phyloP scores from a whole-genome alignment of 2,113 vertebrate species.

The Morone saxatilis region DNA sequence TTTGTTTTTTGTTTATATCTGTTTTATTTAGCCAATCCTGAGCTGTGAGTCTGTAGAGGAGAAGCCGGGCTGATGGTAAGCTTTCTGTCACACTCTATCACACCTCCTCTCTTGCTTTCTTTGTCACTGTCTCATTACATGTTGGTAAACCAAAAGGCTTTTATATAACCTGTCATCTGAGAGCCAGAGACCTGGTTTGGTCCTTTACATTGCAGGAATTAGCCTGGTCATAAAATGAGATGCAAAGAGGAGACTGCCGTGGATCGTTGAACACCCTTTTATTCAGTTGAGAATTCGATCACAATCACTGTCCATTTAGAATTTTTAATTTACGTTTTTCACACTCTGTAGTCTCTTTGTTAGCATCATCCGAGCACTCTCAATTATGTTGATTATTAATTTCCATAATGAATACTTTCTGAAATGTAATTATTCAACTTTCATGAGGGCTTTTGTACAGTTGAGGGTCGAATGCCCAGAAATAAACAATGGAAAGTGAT shows the following conservation, averaged over 20 bases:
- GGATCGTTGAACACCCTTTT: conserved; percentile 24
- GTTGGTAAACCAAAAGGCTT: conserved; percentile 11
- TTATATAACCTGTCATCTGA: conserved; percentile 13
- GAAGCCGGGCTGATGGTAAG: conserved; percentile 86
- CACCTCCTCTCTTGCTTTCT: conserved; percentile 26
- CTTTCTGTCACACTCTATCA: conserved; percentile 45
- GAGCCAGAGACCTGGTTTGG: conserved; percentile 5
- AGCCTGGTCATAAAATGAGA: conserved; percentile 22
- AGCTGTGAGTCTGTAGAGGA: conserved; percentile 82
- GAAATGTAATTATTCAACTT: conserved; percentile 65
- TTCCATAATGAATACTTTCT: conserved; percentile 69
- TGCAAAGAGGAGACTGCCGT: conserved; percentile 12
- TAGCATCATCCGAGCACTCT: conserved; percentile 46
- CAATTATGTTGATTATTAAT: conserved; percentile 33
- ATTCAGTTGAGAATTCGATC: conserved; percentile 27
- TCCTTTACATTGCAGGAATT: conserved; percentile 32
- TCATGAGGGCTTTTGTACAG: not conserved
- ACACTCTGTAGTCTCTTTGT: conserved; percentile 46
- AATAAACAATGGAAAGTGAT: conserved; percentile 2
- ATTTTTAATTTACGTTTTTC: conserved; percentile 60
- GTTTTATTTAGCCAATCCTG: conserved; percentile 74
- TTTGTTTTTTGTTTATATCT: conserved; percentile 42
- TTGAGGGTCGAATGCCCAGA: not conserved
- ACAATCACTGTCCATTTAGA: conserved; percentile 37
- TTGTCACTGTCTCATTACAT: conserved; percentile 27